These are phyloP conservation scores for Tetragonisca angustula DNA, from an alignment of 2,888 invertebrate genomes.

Conservation along the genomic window DNA sequence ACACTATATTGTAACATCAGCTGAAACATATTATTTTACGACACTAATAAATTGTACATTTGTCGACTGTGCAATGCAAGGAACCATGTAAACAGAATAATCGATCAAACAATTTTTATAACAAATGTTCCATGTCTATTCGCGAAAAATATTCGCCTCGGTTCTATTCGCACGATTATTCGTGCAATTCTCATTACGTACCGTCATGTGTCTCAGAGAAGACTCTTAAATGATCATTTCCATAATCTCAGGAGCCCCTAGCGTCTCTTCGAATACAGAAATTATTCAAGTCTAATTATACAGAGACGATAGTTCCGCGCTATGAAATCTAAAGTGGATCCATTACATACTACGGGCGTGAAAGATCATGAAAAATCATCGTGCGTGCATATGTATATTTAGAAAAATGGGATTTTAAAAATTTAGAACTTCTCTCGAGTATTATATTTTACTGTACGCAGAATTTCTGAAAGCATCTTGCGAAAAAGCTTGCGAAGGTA, in stretches of 20 bases:
- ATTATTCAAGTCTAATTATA: conserved; percentile 12
- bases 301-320: conserved; percentile 8
- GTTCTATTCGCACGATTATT: conserved; percentile 5
- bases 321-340: conserved; percentile 5
- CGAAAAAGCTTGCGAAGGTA: conserved; percentile 7
- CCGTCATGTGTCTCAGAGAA: background rate
- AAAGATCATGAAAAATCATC: conserved; percentile 8
- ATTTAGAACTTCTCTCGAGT: background rate
- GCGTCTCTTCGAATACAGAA: background rate
- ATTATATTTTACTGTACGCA: background rate
- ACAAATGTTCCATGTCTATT: background rate
- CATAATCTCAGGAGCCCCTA: background rate
- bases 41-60: background rate
- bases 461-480: conserved; percentile 15
- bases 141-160: background rate
- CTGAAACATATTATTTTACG: background rate
- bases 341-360: background rate
- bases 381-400: background rate
- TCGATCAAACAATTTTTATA: background rate
- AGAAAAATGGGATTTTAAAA: background rate
- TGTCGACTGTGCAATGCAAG: background rate
- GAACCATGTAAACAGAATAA: background rate
- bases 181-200: conserved; percentile 4
- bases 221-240: conserved; percentile 24
- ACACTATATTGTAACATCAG: background rate